Evolutionary conservation across 1,140 invertebrate genomes (phyloP).

Genomic region (Dermatophagoides farinae): DNA sequence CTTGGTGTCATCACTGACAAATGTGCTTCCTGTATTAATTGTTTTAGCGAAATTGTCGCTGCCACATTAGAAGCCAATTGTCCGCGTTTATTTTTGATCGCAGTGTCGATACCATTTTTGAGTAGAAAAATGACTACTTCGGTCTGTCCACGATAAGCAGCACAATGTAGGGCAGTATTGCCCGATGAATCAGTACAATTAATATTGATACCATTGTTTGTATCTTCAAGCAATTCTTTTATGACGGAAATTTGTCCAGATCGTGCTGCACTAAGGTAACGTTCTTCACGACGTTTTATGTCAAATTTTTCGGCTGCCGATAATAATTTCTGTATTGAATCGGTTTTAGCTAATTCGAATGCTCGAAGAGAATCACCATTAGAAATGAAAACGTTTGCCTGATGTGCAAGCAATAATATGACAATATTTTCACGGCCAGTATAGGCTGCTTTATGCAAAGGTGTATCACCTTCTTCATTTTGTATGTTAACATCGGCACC

Average conservation of each 20-base stretch:
- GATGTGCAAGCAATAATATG: constrained; percentile 26
- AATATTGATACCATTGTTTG: constrained; percentile 9
- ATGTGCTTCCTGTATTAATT: constrained; percentile 37
- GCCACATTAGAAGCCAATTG: constrained; percentile 40
- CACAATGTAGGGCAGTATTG: constrained; percentile 45
- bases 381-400: constrained; percentile 31
- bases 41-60: constrained; percentile 37
- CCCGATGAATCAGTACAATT: constrained; percentile 31
- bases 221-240: constrained; percentile 22
- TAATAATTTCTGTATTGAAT: constrained; percentile 35
- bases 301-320: constrained; percentile 37
- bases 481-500: constrained; percentile 29
- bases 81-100: constrained; percentile 28
- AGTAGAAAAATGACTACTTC: constrained; percentile 41
- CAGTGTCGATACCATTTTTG: constrained; percentile 34
- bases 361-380: constrained; percentile 40
- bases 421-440: constrained; percentile 29
- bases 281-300: constrained; percentile 28
- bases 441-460: constrained; percentile 32
- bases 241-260: constrained; percentile 35
- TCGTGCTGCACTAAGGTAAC: constrained; percentile 36
- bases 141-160: constrained; percentile 40
- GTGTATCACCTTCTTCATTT: constrained; percentile 30
- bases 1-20: constrained; percentile 31
- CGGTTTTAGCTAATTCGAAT: constrained; percentile 33